These are phyloP conservation scores for Caenorhabditis sulstoni DNA, from an alignment of 2,888 invertebrate species.

Conservation along the genomic window DNA sequence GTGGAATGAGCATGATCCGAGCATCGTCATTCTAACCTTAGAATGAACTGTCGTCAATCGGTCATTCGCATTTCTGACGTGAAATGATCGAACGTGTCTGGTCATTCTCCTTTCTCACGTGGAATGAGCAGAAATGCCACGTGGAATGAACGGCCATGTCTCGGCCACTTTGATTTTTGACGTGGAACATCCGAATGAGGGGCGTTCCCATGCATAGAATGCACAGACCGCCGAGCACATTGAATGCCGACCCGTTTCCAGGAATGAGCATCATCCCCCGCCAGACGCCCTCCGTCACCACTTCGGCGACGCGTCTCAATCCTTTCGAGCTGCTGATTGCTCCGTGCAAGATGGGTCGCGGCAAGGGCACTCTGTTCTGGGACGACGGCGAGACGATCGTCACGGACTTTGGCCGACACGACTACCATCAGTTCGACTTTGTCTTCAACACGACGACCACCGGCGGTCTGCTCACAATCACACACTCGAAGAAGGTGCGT, in stretches of 20 bases:
- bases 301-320: slow-evolving; percentile 83
- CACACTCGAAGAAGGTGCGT: slow-evolving; percentile 33
- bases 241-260: slow-evolving; percentile 1
- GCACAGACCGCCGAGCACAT: no score
- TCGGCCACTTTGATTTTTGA: no score
- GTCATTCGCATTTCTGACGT: no score
- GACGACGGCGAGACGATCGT: slow-evolving; percentile 77
- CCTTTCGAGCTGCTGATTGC: slow-evolving; percentile 85
- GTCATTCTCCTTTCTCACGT: no score
- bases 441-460: slow-evolving; percentile 39
- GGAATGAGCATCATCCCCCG: slow-evolving; percentile 85
- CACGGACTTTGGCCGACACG: slow-evolving; percentile 44
- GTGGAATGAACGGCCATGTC: no score
- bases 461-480: slow-evolving; percentile 43
- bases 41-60: no score
- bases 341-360: slow-evolving; percentile 51
- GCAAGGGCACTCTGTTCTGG: slow-evolving; percentile 72
- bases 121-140: no score
- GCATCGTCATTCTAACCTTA: no score
- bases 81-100: no score
- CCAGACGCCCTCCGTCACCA: slow-evolving; percentile 79
- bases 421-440: slow-evolving; percentile 58
- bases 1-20: no score
- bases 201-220: no score
- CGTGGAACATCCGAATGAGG: no score